A percentile compares a stretch with the other conserved stretches of the same genome.
Conservation (phyloP, 1,140 invertebrate genomes). For the Aphaenogaster ashmeadi region DNA sequence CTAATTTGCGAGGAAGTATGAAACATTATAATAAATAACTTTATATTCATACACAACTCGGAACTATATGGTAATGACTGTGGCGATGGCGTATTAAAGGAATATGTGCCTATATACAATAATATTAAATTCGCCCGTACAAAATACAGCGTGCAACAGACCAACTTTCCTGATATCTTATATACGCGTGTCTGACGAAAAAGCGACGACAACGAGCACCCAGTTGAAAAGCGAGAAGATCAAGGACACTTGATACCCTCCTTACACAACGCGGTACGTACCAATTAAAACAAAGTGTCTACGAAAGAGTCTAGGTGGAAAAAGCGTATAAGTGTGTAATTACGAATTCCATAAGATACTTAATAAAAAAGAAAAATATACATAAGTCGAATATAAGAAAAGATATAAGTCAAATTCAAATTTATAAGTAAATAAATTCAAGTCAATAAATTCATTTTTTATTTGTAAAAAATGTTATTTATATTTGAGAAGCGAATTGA, state of each 20-base stretch:
- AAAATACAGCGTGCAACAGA: slow-evolving; percentile 30
- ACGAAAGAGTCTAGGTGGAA: neutral
- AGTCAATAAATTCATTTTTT: neutral
- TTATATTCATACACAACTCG: slow-evolving; percentile 24
- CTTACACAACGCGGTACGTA: slow-evolving; percentile 37
- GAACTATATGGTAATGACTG: slow-evolving; percentile 65
- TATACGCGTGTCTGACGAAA: slow-evolving; percentile 34
- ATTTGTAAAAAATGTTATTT: slow-evolving; percentile 4
- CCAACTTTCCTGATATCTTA: slow-evolving; percentile 22
- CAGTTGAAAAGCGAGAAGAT: slow-evolving; percentile 62
- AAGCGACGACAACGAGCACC: slow-evolving; percentile 47
- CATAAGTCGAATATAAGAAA: neutral
- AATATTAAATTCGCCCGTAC: slow-evolving; percentile 69
- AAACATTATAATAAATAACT: slow-evolving; percentile 80
- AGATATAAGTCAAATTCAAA: neutral
- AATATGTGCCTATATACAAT: slow-evolving; percentile 74
- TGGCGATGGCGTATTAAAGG: slow-evolving; percentile 68
- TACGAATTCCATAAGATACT: neutral
- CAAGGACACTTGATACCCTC: slow-evolving; percentile 54
- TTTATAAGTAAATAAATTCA: too few species aligned
- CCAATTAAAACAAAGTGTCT: slow-evolving; percentile 46
- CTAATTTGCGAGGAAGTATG: slow-evolving; percentile 79
- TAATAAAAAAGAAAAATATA: slow-evolving; percentile 1
- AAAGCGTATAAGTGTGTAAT: slow-evolving; percentile 13
- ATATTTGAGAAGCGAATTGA: neutral